Percentiles rank a stretch among this genome's conserved stretches.
These are phyloP conservation scores for Brevimyrus niger DNA, from an alignment of 2,113 vertebrate species.

Conservation along the genomic window DNA sequence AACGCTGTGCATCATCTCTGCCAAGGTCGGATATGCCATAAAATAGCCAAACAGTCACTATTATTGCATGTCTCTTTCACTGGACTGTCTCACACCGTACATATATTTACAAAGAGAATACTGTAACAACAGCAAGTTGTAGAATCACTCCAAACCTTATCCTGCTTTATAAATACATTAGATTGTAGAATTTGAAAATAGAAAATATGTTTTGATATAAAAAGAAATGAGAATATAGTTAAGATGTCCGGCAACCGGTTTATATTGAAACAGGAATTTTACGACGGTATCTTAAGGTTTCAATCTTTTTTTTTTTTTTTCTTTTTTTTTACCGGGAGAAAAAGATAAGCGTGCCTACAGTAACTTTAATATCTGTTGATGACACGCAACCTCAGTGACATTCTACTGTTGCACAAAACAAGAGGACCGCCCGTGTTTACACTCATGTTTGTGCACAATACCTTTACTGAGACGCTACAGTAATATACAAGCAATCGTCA, in stretches of 20 bases:
- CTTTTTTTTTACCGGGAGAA: background rate
- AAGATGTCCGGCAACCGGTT: background rate
- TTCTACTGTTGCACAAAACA: background rate
- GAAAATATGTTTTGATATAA: background rate
- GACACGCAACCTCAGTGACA: background rate
- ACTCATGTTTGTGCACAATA: background rate
- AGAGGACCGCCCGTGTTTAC: background rate
- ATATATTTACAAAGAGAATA: background rate
- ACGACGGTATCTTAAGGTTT: background rate
- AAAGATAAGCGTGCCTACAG: background rate
- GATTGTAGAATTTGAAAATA: background rate
- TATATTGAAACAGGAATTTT: background rate
- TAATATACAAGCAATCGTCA: background rate
- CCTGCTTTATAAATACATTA: background rate
- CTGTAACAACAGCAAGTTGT: background rate
- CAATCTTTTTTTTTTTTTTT: too few relatives aligned
- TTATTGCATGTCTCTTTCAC: background rate
- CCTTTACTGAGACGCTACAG: background rate
- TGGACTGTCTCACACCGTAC: background rate
- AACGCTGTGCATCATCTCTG: background rate
- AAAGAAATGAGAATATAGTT: background rate
- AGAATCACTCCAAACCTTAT: background rate
- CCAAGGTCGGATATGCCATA: background rate
- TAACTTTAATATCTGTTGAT: background rate
- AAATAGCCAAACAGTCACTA: background rate